Base-by-base conservation (phyloP, 2,797 vertebrate species). In the Coregonus suidteri region DNA sequence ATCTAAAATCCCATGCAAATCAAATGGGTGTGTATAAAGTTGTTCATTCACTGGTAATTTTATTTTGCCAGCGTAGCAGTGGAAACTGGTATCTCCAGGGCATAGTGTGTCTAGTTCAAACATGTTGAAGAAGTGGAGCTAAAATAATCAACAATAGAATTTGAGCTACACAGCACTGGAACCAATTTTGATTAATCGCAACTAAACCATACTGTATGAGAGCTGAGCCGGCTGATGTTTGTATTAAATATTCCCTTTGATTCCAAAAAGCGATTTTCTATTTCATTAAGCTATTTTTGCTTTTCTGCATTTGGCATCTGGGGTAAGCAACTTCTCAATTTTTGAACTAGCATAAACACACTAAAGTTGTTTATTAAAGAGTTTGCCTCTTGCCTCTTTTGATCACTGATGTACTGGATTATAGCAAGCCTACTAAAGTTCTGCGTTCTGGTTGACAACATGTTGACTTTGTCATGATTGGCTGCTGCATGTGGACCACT, bases 231-330 rank as follows among this genome's bases (percentile, higher is more conserved):
- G 16, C 35, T 47, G 35, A 6, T 20, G n/a, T 70, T 47, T 37
- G 4, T 68, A 68, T 67, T 67, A 41, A 47, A 47, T 18, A 70
- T 70, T 70, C 68, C 34, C 37, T 47, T 70, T 70, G 68, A 70
- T 70, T 70, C 11, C 34, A 47, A 47, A 47, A 47, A 47, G 41
- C 11, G 41, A 47, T 47, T 11, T 47, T 47, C 41, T 47, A 47
- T 47, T 47, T 47, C 41, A 47, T 47, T 47, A 47, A 47, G 41
- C 41, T 13, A 18, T 68, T 68, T 34, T 68, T 68, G 66, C 66
- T 68, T 68, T 37, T 5, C 34, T 68, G 34, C 66, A n/a, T 18
- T 35, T 18, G 30, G 66, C 34, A 30, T 68, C 65, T 67, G 65
- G 15, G 31, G 3, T 31, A 67, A 15, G 66, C 66, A 18, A 16